Evolutionary conservation across 2,797 vertebrate species (phyloP), one percentile per base, ranked within the genome.

Genomic region (Sebastes miniatus): DNA sequence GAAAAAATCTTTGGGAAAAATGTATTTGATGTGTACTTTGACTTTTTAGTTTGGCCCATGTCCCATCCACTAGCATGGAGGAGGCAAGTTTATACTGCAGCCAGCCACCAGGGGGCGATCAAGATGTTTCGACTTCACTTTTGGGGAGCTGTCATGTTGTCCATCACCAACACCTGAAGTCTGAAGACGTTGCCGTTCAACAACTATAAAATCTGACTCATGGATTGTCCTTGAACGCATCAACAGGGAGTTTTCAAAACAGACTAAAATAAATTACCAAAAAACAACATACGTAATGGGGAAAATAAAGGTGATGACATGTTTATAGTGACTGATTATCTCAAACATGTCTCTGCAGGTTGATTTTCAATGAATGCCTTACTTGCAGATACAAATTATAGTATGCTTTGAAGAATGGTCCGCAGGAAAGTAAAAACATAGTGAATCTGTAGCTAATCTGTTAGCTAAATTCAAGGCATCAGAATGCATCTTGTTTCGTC

Each of bases 241-340:
- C 31, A 56, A 6, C 12, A 32, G 47, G 3, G 20, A 58, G 3
- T 67, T 69, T 58, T 71, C 16, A 39, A 72, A 76, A 31, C 50
- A 47, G 65, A 63, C 47, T 36, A 73, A 87, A 85, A 24, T 36
- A 74, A 87, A 82, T 34, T 24, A 71, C 67, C 14, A 69, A 34
- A 34, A 67, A 77, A 77, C 59, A 76, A 8, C 8, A 65, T 5
- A 58, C 3, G 13, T 58, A 75, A 72, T 25, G 58, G n/a, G 70
- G n/a, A 76, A 67, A 69, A 58, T 9, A 10, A 11, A 56, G 9
- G 12, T 29, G 77, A 75, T 74, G 69, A 74, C 76, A 73, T 43
- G 74, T 71, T 82, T 27, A 70, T 63, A 25, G 22, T 2, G 64
- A 68, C 0, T 5, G 70, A 75, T 66, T 75, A 56, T 12, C 39